A percentile compares a stretch with the other conserved stretches of the same genome.
Conservation (phyloP, 2,888 invertebrate species). For the Patella ulyssiponensis region DNA sequence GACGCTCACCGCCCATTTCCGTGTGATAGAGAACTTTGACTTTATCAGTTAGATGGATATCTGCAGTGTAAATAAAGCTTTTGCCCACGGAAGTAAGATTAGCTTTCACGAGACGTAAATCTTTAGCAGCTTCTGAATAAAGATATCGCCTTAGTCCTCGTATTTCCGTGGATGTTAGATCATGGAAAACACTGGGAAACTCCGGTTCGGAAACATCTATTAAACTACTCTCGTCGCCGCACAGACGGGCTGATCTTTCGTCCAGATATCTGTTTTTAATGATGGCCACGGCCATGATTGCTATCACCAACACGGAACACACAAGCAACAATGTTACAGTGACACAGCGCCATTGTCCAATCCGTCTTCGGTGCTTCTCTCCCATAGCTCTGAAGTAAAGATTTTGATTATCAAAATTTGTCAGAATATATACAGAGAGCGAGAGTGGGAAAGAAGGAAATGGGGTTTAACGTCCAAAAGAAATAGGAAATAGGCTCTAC, state of each 20-base stretch:
- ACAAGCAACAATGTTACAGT: constrained; percentile 36
- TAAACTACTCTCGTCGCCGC: neutral
- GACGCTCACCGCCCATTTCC: constrained; percentile 36
- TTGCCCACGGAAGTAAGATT: constrained; percentile 21
- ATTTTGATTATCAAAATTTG: no score
- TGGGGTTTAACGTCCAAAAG: no score
- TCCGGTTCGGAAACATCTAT: constrained; percentile 17
- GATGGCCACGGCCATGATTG: constrained; percentile 27
- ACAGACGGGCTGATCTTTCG: neutral
- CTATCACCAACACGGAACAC: constrained; percentile 35
- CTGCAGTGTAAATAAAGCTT: constrained; percentile 45
- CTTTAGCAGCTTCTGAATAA: constrained; percentile 24
- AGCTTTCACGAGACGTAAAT: constrained; percentile 34
- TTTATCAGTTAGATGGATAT: constrained; percentile 47
- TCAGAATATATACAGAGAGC: no score
- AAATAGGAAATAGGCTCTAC: no score
- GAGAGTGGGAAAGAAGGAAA: no score
- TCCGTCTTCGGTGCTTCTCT: constrained; percentile 30
- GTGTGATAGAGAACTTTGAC: constrained; percentile 37
- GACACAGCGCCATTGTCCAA: constrained; percentile 35
- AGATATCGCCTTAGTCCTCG: constrained; percentile 36
- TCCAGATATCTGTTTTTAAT: constrained; percentile 22
- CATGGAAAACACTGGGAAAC: neutral
- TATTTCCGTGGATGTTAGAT: constrained; percentile 16
- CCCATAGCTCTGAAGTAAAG: neutral